A percentile compares a stretch with the other conserved stretches of the same genome.
Evolutionary conservation across 2,888 invertebrate genomes (phyloP).

Genomic region (Busseola fusca): DNA sequence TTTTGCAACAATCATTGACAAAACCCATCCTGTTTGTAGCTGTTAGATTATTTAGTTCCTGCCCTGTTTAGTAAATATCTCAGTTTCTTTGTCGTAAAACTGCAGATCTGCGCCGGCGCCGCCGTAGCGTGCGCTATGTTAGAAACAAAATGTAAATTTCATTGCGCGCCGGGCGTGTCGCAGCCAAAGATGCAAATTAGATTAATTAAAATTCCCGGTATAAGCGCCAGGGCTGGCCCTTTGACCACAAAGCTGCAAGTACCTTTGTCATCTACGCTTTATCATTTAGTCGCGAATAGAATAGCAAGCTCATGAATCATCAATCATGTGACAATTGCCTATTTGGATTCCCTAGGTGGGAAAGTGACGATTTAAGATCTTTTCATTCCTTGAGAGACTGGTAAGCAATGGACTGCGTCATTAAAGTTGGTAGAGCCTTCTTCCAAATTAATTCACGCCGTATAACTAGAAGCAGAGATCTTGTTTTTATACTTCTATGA

Average conservation of each 20-base stretch:
- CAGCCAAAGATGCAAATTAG: constrained; percentile 67
- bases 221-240: constrained; percentile 46
- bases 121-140: constrained; percentile 40
- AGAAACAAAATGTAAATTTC: constrained; percentile 64
- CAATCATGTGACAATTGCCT: neutral
- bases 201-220: constrained; percentile 70
- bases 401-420: neutral
- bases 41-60: neutral
- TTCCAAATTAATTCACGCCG: neutral
- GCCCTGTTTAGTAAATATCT: neutral
- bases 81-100: constrained; percentile 37
- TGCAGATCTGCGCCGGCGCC: constrained; percentile 44
- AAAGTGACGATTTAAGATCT: neutral
- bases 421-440: neutral
- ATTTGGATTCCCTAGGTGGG: too few relatives aligned
- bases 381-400: neutral
- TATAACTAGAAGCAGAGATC: neutral
- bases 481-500: neutral
- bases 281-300: neutral
- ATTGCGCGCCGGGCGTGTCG: constrained; percentile 61
- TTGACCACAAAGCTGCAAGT: constrained; percentile 7
- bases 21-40: too few relatives aligned
- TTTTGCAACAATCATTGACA: neutral
- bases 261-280: neutral
- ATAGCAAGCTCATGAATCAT: neutral